A percentile compares a stretch with the other conserved stretches of the same genome.
phyloP scores from a whole-genome alignment of 2,113 vertebrate species.

The Periophthalmus modestus region DNA sequence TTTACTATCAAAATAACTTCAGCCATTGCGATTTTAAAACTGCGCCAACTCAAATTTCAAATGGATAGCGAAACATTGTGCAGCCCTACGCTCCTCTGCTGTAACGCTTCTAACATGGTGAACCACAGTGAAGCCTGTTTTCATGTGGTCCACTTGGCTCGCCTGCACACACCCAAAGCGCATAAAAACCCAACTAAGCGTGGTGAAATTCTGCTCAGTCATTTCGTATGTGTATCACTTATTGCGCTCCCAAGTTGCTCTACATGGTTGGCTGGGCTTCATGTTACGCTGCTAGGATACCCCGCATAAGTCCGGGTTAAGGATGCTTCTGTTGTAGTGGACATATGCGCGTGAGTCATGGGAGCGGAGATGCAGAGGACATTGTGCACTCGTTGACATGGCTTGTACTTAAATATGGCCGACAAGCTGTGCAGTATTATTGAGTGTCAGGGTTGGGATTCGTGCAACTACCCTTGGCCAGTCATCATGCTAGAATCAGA shows the following conservation, averaged over 20 bases:
- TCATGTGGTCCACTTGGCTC: slow-evolving; percentile 7
- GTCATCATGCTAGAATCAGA: not conserved
- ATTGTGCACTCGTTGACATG: slow-evolving; percentile 15
- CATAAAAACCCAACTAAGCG: not conserved
- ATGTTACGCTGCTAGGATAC: slow-evolving; percentile 18
- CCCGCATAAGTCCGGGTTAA: slow-evolving; percentile 12
- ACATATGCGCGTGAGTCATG: slow-evolving; percentile 13
- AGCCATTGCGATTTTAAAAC: no score
- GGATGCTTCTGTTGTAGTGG: slow-evolving; percentile 11
- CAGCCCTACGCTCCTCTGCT: slow-evolving; percentile 7
- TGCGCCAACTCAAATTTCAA: no score
- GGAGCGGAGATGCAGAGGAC: slow-evolving; percentile 6
- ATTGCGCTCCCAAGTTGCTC: slow-evolving; percentile 1
- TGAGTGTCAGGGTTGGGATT: not conserved
- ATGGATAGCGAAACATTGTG: no score
- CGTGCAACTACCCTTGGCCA: no score
- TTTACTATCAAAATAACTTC: no score
- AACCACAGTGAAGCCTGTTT: not conserved
- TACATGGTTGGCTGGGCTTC: slow-evolving; percentile 30
- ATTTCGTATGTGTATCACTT: not conserved
- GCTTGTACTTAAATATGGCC: slow-evolving; percentile 1
- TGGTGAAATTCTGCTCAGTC: slow-evolving; percentile 4
- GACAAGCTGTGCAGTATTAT: not conserved
- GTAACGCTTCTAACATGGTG: not conserved
- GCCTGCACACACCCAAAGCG: not conserved